Percentiles rank a stretch among this genome's conserved stretches.
phyloP scores from a whole-genome alignment of 2,797 vertebrate genomes.

The Parotocinclus haroldoi region DNA sequence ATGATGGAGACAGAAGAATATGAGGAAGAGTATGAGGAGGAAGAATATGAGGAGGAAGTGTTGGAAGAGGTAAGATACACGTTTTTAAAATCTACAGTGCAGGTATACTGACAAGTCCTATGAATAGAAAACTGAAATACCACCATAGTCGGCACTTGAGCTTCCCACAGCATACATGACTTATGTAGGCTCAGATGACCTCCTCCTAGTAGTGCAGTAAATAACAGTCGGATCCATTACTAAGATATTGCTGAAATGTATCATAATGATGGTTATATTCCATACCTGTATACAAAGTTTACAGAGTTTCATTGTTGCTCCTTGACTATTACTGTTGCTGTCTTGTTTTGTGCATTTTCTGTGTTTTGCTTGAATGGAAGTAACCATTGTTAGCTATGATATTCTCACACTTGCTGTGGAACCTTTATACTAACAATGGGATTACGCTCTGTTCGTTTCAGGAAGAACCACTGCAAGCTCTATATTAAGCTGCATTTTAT shows the following conservation, averaged over 20 bases:
- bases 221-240: neutral
- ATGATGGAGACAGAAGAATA: constrained; percentile 76
- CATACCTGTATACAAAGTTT: too few species aligned
- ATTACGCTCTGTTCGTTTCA: constrained; percentile 41
- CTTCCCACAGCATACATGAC: constrained; percentile 54
- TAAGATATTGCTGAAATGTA: neutral
- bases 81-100: neutral
- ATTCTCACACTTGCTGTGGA: constrained; percentile 40
- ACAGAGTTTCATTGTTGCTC: neutral
- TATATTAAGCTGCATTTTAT: constrained; percentile 17
- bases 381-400: constrained; percentile 44
- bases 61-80: constrained; percentile 81
- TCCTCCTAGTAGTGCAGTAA: constrained; percentile 38
- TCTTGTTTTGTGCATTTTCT: constrained; percentile 7
- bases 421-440: constrained; percentile 48
- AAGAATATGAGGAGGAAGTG: constrained; percentile 55
- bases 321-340: neutral
- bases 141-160: constrained; percentile 65
- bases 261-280: neutral
- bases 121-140: constrained; percentile 67
- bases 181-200: constrained; percentile 63
- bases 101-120: constrained; percentile 51
- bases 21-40: constrained; percentile 66
- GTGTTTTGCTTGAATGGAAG: constrained; percentile 43
- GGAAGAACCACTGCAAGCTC: constrained; percentile 34